Evolutionary conservation across 2,797 vertebrate genomes (phyloP).

Genomic region (Tokudaia tokunoshimensis): DNA sequence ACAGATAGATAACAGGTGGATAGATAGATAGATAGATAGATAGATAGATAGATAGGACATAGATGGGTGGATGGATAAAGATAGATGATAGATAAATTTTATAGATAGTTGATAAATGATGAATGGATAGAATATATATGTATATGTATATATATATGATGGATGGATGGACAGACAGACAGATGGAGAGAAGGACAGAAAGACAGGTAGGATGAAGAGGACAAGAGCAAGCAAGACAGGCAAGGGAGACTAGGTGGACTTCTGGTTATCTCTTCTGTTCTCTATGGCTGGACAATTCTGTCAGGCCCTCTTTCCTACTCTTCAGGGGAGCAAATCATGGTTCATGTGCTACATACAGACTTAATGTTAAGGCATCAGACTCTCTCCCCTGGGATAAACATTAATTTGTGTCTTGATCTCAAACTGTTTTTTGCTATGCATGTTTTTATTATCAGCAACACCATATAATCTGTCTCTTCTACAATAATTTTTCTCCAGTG

Average conservation of each 20-base stretch:
- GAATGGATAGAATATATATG: not conserved
- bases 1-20: not conserved
- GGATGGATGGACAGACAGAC: not conserved
- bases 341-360: not conserved
- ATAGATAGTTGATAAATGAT: not conserved
- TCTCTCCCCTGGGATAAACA: not conserved
- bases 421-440: not conserved
- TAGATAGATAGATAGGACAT: not conserved
- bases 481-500: not conserved
- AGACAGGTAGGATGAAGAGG: not conserved
- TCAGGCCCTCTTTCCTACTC: not conserved
- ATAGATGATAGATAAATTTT: too few relatives aligned
- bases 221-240: not conserved
- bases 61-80: too few relatives aligned
- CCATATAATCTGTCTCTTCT: slow-evolving; percentile 11
- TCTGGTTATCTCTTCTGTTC: not conserved
- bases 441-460: not conserved
- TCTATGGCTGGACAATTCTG: not conserved
- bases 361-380: not conserved
- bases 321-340: not conserved
- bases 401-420: not conserved
- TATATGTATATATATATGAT: not conserved
- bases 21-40: not conserved
- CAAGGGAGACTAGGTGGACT: not conserved
- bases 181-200: not conserved